These are phyloP conservation scores for Argentina silus DNA, from an alignment of 2,797 vertebrate species.

Conservation along the genomic window DNA sequence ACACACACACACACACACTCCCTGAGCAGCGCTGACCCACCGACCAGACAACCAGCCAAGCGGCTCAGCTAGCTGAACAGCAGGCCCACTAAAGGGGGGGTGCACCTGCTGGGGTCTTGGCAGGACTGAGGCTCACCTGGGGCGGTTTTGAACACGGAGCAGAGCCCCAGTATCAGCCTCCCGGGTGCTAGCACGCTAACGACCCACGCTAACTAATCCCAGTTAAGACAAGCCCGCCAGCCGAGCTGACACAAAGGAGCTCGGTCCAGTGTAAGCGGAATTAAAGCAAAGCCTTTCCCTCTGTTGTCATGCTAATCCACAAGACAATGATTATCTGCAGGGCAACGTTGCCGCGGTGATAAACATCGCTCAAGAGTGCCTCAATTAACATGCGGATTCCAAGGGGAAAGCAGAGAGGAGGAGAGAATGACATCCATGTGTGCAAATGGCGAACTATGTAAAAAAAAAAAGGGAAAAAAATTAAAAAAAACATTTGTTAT, in stretches of 20 bases:
- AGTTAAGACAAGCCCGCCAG: constrained; percentile 67
- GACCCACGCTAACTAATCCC: constrained; percentile 65
- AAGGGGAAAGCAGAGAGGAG: constrained; percentile 50
- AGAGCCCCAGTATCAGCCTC: constrained; percentile 15
- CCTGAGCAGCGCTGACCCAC: constrained; percentile 40
- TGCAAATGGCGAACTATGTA: not conserved
- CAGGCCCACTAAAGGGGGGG: not conserved
- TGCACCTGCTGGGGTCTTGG: constrained; percentile 28
- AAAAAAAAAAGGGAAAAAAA: too few relatives aligned
- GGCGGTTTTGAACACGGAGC: constrained; percentile 3
- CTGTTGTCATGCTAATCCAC: constrained; percentile 78
- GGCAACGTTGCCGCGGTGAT: constrained; percentile 67
- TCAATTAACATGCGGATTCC: constrained; percentile 63
- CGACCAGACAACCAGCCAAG: constrained; percentile 37
- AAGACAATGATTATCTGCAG: constrained; percentile 74
- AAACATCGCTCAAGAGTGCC: constrained; percentile 68
- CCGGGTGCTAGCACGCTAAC: constrained; percentile 14
- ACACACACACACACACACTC: constrained; percentile 30
- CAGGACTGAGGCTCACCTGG: constrained; percentile 26
- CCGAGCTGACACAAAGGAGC: constrained; percentile 56
- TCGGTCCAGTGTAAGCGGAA: constrained; percentile 72
- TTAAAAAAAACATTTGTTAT: constrained; percentile 45
- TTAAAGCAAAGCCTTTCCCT: constrained; percentile 73
- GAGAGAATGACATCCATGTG: constrained; percentile 20
- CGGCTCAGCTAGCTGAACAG: constrained; percentile 16